These are phyloP conservation scores for Diabrotica balteata DNA, from an alignment of 2,888 invertebrate genomes.

Conservation along the genomic window DNA sequence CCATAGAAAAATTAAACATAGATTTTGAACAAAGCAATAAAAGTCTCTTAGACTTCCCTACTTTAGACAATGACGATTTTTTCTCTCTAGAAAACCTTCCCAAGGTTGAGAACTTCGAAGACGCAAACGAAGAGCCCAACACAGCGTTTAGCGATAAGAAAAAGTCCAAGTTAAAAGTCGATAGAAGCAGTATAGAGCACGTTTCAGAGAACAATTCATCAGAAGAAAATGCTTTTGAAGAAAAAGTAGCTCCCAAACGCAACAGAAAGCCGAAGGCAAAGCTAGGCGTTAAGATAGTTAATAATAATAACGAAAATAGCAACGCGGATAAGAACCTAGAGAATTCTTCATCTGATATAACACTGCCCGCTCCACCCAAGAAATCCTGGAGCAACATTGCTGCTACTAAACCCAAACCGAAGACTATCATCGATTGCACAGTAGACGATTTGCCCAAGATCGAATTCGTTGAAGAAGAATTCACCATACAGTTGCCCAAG, in stretches of 20 bases:
- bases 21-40: conserved; percentile 20
- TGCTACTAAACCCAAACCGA: conserved; percentile 49
- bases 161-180: conserved; percentile 20
- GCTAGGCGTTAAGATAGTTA: conserved; percentile 55
- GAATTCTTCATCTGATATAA: conserved; percentile 37
- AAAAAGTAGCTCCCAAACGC: conserved; percentile 47
- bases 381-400: conserved; percentile 67
- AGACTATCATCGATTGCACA: conserved; percentile 32
- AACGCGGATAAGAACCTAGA: conserved; percentile 36
- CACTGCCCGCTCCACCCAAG: conserved; percentile 50
- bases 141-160: conserved; percentile 22
- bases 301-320: conserved; percentile 39
- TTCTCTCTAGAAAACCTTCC: conserved; percentile 43
- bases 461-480: conserved; percentile 43
- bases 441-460: conserved; percentile 40
- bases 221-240: conserved; percentile 40
- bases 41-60: conserved; percentile 40
- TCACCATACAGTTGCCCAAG: conserved; percentile 43
- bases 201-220: conserved; percentile 37
- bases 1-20: conserved; percentile 10
- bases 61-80: conserved; percentile 45
- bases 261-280: conserved; percentile 57
- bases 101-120: conserved; percentile 47
- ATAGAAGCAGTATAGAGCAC: conserved; percentile 28
- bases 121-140: conserved; percentile 42